Conservation (phyloP, 2,113 vertebrate species). For the Chloropsis cyanopogon region DNA sequence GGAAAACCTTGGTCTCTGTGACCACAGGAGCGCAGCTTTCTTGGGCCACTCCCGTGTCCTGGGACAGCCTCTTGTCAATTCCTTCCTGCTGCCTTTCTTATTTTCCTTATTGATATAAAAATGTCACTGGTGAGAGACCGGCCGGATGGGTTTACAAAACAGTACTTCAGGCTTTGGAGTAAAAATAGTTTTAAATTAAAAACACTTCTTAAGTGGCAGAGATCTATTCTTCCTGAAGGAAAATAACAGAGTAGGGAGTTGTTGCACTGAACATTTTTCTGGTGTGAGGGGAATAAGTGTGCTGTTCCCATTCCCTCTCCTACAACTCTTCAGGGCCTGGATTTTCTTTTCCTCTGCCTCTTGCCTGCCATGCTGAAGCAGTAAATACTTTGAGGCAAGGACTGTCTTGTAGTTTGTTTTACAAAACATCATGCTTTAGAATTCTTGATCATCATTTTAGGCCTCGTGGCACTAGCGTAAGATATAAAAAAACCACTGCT, state of each 20-base stretch:
- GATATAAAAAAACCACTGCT: not conserved
- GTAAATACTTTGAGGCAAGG: not conserved
- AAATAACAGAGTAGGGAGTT: not conserved
- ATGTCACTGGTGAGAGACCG: not conserved
- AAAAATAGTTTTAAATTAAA: not conserved
- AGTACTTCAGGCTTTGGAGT: not conserved
- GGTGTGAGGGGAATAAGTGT: not conserved
- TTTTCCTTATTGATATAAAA: not conserved
- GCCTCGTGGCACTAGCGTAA: rapidly evolving
- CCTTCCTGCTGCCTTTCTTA: not conserved
- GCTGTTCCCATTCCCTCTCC: not conserved
- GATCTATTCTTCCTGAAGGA: not conserved
- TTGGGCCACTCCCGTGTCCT: not conserved
- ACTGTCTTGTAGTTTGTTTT: not conserved
- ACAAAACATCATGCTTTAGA: not conserved
- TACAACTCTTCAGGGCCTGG: not conserved
- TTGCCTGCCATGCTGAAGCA: not conserved
- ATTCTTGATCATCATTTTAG: not conserved
- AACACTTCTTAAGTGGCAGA: not conserved
- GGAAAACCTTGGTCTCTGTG: not conserved
- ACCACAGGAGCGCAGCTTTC: not conserved
- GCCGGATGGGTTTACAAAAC: not conserved
- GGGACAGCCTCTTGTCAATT: not conserved
- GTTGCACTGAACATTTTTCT: not conserved
- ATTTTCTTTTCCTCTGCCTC: not conserved